Conservation (phyloP, 2,113 vertebrate species). For the Narcine bancroftii region DNA sequence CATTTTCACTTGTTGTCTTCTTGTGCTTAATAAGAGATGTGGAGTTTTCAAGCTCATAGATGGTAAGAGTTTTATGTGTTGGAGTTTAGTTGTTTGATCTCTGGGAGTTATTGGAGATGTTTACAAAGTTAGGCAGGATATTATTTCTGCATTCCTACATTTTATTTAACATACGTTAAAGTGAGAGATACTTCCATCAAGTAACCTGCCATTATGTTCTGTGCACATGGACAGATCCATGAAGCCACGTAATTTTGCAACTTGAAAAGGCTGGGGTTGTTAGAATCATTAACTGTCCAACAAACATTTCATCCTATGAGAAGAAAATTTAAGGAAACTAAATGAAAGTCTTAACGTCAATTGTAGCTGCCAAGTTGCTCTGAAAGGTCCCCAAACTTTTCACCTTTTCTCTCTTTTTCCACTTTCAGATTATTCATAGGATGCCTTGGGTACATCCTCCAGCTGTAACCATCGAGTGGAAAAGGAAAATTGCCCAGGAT, state of each 20-base stretch:
- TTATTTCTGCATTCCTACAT: not conserved
- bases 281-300: not conserved
- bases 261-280: not conserved
- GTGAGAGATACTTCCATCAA: not conserved
- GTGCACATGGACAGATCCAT: not conserved
- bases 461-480: constrained; percentile 83
- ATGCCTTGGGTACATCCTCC: constrained; percentile 90
- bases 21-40: not conserved
- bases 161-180: too few relatives aligned
- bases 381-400: not conserved
- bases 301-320: not conserved
- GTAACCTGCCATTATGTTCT: not conserved
- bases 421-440: constrained; percentile 79
- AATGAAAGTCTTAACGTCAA: not conserved
- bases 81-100: not conserved
- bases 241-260: not conserved
- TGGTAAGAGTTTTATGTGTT: not conserved
- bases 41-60: not conserved
- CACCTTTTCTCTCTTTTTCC: not conserved
- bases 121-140: not conserved
- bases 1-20: not conserved
- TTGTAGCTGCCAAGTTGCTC: not conserved
- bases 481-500: constrained; percentile 91
- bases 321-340: not conserved
- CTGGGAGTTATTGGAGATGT: too few relatives aligned